These are phyloP conservation scores for Megaleporinus macrocephalus DNA, from an alignment of 2,113 vertebrate species.

Conservation along the genomic window DNA sequence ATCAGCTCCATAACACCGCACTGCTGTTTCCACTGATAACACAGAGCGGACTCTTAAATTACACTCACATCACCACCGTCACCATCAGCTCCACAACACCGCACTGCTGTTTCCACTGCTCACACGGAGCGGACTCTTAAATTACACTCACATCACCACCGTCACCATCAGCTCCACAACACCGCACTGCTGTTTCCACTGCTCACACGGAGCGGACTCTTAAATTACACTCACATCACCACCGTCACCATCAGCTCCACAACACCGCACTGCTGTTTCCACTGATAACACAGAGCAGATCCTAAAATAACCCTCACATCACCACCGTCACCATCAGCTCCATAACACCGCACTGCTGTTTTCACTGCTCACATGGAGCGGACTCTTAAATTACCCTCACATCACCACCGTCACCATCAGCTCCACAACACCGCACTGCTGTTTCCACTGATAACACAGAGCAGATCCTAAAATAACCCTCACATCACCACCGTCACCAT, in stretches of 20 bases:
- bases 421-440: too few species aligned
- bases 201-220: background rate
- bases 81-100: too few species aligned
- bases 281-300: background rate
- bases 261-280: too few species aligned
- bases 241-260: too few species aligned
- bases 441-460: background rate
- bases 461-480: background rate
- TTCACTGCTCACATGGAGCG: background rate
- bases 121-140: background rate
- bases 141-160: background rate
- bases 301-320: background rate
- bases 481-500: too few species aligned
- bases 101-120: background rate
- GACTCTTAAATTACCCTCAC: background rate
- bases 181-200: too few species aligned
- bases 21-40: background rate
- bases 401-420: too few species aligned
- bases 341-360: too few species aligned
- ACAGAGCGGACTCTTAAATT: background rate
- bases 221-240: background rate
- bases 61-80: background rate
- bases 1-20: too few species aligned
- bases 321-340: too few species aligned
- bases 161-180: too few species aligned